These are phyloP conservation scores for Chrysina gloriosa DNA, from an alignment of 2,888 invertebrate species.

Conservation along the genomic window DNA sequence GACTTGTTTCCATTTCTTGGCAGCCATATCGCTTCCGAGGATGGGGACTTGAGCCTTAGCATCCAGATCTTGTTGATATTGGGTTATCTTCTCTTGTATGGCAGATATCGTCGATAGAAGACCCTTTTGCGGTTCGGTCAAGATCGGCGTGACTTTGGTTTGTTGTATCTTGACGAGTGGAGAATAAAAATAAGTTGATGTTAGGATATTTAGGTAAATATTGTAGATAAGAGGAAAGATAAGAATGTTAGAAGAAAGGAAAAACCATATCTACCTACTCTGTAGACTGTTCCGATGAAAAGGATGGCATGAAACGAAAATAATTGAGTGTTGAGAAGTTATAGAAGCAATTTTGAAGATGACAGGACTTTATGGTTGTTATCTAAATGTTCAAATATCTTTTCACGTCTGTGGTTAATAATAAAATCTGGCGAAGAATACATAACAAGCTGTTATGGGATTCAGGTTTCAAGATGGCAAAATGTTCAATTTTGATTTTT, in stretches of 20 bases:
- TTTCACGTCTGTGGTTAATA: too few relatives aligned
- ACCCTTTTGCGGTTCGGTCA: constrained; percentile 93
- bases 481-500: too few relatives aligned
- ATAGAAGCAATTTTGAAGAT: too few relatives aligned
- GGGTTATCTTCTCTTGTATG: constrained; percentile 88
- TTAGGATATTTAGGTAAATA: neutral
- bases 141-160: constrained; percentile 85
- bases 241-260: too few relatives aligned
- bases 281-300: constrained; percentile 58
- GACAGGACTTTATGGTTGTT: too few relatives aligned
- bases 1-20: constrained; percentile 94
- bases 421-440: too few relatives aligned
- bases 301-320: constrained; percentile 45
- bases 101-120: constrained; percentile 90
- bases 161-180: constrained; percentile 74
- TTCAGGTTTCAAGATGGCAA: too few relatives aligned
- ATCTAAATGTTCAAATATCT: too few relatives aligned
- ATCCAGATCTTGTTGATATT: constrained; percentile 80
- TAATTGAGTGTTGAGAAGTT: constrained; percentile 14
- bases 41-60: constrained; percentile 74
- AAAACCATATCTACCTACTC: constrained; percentile 63
- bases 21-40: constrained; percentile 85
- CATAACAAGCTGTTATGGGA: too few relatives aligned
- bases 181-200: neutral
- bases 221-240: too few relatives aligned